Percentiles rank a stretch among this genome's conserved stretches.
Evolutionary conservation across 2,113 vertebrate genomes (phyloP).

Genomic region (Gasterosteus aculeatus): DNA sequence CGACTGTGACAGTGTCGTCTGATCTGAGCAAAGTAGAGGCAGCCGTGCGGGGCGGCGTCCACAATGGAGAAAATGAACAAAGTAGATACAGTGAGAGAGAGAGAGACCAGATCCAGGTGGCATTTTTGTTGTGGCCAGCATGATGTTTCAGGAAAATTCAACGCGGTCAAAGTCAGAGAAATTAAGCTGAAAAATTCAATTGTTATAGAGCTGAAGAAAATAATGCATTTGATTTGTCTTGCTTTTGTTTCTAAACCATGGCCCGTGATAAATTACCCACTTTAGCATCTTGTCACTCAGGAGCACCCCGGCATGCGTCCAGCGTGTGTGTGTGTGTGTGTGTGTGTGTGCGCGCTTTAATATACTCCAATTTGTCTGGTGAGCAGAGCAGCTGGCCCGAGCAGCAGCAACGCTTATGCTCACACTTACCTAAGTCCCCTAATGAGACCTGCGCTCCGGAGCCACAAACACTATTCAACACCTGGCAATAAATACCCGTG

Average conservation of each 20-base stretch:
- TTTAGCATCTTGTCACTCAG: neutral
- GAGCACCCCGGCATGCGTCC: neutral
- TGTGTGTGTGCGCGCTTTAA: slow-evolving; percentile 6
- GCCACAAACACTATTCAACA: slow-evolving; percentile 40
- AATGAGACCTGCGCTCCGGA: slow-evolving; percentile 58
- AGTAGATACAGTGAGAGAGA: neutral
- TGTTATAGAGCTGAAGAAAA: neutral
- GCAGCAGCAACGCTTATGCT: slow-evolving; percentile 35
- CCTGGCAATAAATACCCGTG: slow-evolving; percentile 42
- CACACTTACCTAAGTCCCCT: slow-evolving; percentile 73
- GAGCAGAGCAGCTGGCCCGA: slow-evolving; percentile 46
- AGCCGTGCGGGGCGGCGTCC: neutral
- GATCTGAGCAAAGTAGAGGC: neutral
- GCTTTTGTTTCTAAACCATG: neutral
- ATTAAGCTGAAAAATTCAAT: neutral
- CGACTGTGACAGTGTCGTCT: neutral
- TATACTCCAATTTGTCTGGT: slow-evolving; percentile 9
- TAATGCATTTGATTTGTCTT: neutral
- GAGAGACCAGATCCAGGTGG: neutral
- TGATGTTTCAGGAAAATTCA: neutral
- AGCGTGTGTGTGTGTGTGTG: slow-evolving; percentile 6
- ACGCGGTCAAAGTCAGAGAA: neutral
- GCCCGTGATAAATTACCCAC: neutral
- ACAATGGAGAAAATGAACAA: neutral
- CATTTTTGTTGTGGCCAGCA: neutral